Evolutionary conservation across 2,888 invertebrate genomes (phyloP), one percentile per base, ranked within the genome.

Genomic region (Eurytoma californica): DNA sequence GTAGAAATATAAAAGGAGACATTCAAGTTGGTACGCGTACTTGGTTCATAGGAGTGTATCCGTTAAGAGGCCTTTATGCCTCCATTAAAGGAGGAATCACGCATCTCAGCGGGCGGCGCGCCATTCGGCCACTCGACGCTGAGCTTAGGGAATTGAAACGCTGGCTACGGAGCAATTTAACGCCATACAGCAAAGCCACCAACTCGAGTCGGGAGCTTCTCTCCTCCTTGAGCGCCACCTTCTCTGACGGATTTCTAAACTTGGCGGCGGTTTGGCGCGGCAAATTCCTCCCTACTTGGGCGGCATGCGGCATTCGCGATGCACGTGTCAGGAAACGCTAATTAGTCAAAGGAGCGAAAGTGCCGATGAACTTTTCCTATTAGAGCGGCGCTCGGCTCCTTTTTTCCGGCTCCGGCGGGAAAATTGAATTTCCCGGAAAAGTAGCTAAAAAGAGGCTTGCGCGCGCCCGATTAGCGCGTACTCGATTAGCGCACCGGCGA

Each of bases 301-400:
- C 39, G 63, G 3, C 3, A 39, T 4, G 39, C 39, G 5, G 39
- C n/a, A 39, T 18, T 63, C 24, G 60, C 60, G 28, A 60, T 60
- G 30, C 61, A 16, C 61, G 61, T 61, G 61, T 61, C 63, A 18
- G 63, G 39, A 30, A n/a, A 30, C 63, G 39, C 47, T 63, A 63
- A 63, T 63, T 63, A 39, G 39, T 18, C n/a, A 4, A 63, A 18
- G 13, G 58, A 60, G 30, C 4, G 39, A 7, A 7, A 20, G 30
- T n/a, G 18, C 24, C 20, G 68, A 28, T n/a, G 55, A 68, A 68
- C 28, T 68, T 68, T 68, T 68, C 68, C 30, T 68, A 68, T 68
- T 68, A 68, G 51, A 49, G 67, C 67, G 24, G 16, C 51, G 18
- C 24, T 14, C 53, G 53, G 9, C n/a, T 7, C 39, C n/a, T 4